Conservation (phyloP, 2,797 vertebrate species). For the Aplochiton taeniatus region DNA sequence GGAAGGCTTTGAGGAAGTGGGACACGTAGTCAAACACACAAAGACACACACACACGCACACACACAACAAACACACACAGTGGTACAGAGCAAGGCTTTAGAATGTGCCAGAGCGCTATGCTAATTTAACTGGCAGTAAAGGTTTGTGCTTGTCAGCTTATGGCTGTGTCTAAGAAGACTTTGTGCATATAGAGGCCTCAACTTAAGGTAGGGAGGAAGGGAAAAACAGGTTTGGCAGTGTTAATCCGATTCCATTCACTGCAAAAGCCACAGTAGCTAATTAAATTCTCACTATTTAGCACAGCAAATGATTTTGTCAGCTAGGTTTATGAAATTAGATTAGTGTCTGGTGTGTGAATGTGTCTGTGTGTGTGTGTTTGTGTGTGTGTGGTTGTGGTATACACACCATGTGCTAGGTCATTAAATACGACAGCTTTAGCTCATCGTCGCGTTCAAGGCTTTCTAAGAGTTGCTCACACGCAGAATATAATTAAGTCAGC, state of each 20-base stretch:
- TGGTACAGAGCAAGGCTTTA: slow-evolving; percentile 10
- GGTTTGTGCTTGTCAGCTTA: slow-evolving; percentile 39
- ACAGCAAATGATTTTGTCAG: slow-evolving; percentile 12
- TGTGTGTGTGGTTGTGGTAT: background rate
- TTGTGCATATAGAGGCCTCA: slow-evolving; percentile 15
- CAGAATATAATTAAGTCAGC: slow-evolving; percentile 59
- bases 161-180: slow-evolving; percentile 9
- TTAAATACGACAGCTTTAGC: slow-evolving; percentile 59
- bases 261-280: slow-evolving; percentile 18
- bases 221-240: background rate
- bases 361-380: slow-evolving; percentile 1
- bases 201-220: slow-evolving; percentile 21
- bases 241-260: slow-evolving; percentile 13
- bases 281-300: slow-evolving; percentile 24
- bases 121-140: slow-evolving; percentile 55
- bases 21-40: background rate
- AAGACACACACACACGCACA: background rate
- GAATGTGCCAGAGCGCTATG: slow-evolving; percentile 42
- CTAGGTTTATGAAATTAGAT: background rate
- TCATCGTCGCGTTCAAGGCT: slow-evolving; percentile 58
- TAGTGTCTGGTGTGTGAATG: slow-evolving; percentile 11
- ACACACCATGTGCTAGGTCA: slow-evolving; percentile 36
- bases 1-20: slow-evolving; percentile 36
- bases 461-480: slow-evolving; percentile 56
- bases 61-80: background rate